Base-by-base conservation (phyloP, 2,113 vertebrate genomes). In the Ciconia boyciana region DNA sequence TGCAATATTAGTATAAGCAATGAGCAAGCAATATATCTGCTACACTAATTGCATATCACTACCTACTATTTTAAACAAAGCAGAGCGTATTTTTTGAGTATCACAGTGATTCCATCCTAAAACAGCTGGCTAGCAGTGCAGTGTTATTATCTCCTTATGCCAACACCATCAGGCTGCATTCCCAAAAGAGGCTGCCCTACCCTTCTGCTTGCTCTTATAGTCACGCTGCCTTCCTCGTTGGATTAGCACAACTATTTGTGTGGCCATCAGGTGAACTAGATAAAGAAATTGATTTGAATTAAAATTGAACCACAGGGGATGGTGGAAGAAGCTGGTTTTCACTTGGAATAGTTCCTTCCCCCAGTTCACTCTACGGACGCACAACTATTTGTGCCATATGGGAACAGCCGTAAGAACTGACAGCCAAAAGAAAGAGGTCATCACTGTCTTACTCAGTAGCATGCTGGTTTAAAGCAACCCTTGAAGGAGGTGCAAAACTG, bases 31-130 rank as follows among this genome's bases (percentile, higher is more conserved):
- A 10, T 68, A 15, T 34, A 87, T 44, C 34, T 21, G 8, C 52
- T 55, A 71, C 15, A 51, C 31, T 82, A 87, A 90, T 44, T 60
- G 85, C 15, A 6, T n/a, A 71, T 29, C 70, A 36, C 75, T 80
- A 79, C 66, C 46, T 94, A 62, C 41, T 65, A 69, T 81, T 90
- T 92, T 49, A 80, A 93, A 70, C 31, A 90, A 96, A 95, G 54
- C 32, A 77, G 58, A 85, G 21, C 10, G 32, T 79, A 52, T 61
- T 94, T 89, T 87, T 49, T 85, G 6, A 83, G 54, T 46, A 86
- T 61, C 57, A 68, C 20, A 1, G 24, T 49, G 58, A 92, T 41
- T 86, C 21, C 54, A 88, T 20, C 34, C 76, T 80, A 48, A 88
- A 96, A 76, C 70, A 92, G 44, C 93, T 86, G 86, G 80, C 91